Base-by-base conservation (phyloP, 1,140 invertebrate species). In the Halyomorpha halys region DNA sequence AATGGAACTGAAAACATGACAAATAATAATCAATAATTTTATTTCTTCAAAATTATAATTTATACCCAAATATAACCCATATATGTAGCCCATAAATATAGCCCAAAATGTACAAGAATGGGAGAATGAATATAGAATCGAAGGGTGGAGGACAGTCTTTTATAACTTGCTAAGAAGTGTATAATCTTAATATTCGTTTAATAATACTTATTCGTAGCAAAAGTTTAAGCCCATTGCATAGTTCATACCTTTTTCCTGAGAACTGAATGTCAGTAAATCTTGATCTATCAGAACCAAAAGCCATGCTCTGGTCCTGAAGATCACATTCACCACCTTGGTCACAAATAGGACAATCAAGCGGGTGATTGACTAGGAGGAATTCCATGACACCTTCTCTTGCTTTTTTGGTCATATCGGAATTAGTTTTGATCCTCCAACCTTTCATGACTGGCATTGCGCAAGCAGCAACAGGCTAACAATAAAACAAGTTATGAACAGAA, bases 381-480 rank as follows among this genome's bases (percentile, higher is more conserved):
- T 99, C 97, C 97, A 99, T 99, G 4, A 99, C 97, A 70, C 96
- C 97, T 78, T 94, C 91, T 61, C 97, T 83, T 11, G 97, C 97
- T 77, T 92, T 94, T 56, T 85, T 84, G 0, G 95, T 96, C 74
- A 97, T 80, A 68, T 95, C 91, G 0, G 96, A 99, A 74, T 99
- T 92, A 19, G 97, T 99, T 77, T 99, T 98, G 14, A 99, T 87
- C 69, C 88, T 83, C 91, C 86, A 88, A 4, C 97, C 97, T 77
- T 98, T 98, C 94, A 99, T 98, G 0, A 99, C 97, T 16, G 97
- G 97, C 96, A 99, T 99, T 2, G 97, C 97, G 79, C 97, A 99
- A 9, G 96, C 96, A 54, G 97, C 97, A n/a, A 98, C 90, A 8
- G 97, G 97, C 82, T 97, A 82, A 13, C 84, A 82, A 18, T 6